phyloP scores from a whole-genome alignment of 2,888 invertebrate genomes.

The Spicauda simplicius region DNA sequence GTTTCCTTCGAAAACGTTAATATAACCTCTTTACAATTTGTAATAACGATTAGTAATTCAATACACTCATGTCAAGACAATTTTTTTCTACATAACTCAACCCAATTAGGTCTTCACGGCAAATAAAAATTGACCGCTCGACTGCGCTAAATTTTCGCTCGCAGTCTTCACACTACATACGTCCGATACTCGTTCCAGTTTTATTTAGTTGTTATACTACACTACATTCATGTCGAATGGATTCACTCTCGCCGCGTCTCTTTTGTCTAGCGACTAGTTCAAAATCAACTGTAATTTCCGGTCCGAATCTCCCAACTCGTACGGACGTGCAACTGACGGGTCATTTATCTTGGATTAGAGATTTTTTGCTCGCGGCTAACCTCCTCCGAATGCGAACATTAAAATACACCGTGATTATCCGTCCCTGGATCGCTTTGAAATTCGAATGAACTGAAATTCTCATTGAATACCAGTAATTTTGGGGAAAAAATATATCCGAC shows the following conservation, averaged over 20 bases:
- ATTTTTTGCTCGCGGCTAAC: constrained; percentile 40
- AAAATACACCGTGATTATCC: constrained; percentile 4
- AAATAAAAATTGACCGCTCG: constrained; percentile 16
- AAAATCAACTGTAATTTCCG: constrained; percentile 65
- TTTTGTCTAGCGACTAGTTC: constrained; percentile 62
- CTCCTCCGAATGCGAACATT: constrained; percentile 12
- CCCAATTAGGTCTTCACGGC: neutral
- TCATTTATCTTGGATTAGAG: constrained; percentile 54
- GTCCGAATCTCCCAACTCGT: constrained; percentile 53
- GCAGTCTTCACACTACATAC: constrained; percentile 1
- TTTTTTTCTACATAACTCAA: neutral
- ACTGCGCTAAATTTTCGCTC: constrained; percentile 1
- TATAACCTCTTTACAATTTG: too few species aligned
- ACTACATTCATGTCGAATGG: constrained; percentile 45
- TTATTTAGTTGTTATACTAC: constrained; percentile 20
- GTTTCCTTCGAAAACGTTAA: too few species aligned
- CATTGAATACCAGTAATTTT: constrained; percentile 3
- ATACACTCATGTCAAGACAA: neutral
- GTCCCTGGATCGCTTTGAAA: constrained; percentile 13
- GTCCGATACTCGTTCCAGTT: constrained; percentile 14
- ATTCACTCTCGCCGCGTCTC: constrained; percentile 62
- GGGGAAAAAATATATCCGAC: constrained; percentile 6
- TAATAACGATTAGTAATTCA: too few species aligned
- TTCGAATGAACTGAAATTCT: constrained; percentile 2
- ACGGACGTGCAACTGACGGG: constrained; percentile 52